Evolutionary conservation across 2,797 vertebrate species (phyloP).

Genomic region (Periophthalmus magnuspinnatus): DNA sequence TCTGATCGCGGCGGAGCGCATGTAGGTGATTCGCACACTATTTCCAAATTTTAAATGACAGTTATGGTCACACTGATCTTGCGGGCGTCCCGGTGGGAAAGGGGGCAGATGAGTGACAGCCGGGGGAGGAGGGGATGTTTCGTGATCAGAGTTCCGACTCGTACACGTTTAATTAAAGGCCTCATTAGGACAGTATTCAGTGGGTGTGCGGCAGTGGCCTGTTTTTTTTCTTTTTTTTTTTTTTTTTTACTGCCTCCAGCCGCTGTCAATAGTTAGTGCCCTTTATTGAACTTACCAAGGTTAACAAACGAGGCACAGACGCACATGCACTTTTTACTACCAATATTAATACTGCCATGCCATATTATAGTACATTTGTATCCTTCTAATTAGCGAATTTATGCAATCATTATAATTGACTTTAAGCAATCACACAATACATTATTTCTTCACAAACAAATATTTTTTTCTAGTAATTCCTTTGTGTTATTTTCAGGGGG

Average conservation of each 20-base stretch:
- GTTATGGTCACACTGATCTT: conserved; percentile 31
- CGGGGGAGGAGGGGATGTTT: conserved; percentile 36
- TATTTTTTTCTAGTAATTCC: too few relatives aligned
- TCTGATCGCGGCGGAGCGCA: conserved; percentile 23
- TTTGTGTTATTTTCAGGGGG: too few relatives aligned
- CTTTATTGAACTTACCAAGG: conserved; percentile 70
- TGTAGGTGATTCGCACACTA: conserved; percentile 1
- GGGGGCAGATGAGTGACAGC: conserved; percentile 46
- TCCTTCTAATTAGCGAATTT: not conserved
- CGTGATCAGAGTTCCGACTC: conserved; percentile 61
- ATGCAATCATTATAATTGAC: not conserved
- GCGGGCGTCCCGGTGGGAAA: conserved; percentile 24
- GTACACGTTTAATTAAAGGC: conserved; percentile 65
- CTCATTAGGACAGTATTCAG: conserved; percentile 21
- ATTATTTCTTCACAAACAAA: too few relatives aligned
- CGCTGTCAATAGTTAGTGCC: conserved; percentile 67
- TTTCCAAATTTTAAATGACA: conserved; percentile 28
- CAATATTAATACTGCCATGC: not conserved
- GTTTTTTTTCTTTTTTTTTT: too few relatives aligned
- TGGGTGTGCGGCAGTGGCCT: conserved; percentile 38
- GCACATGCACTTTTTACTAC: conserved; percentile 27
- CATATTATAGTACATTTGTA: not conserved
- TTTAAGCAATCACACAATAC: not conserved
- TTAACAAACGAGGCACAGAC: conserved; percentile 60
- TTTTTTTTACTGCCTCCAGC: conserved; percentile 64